Evolutionary conservation across 2,113 vertebrate species (phyloP), one percentile per base, ranked within the genome.

Genomic region (Channa argus): DNA sequence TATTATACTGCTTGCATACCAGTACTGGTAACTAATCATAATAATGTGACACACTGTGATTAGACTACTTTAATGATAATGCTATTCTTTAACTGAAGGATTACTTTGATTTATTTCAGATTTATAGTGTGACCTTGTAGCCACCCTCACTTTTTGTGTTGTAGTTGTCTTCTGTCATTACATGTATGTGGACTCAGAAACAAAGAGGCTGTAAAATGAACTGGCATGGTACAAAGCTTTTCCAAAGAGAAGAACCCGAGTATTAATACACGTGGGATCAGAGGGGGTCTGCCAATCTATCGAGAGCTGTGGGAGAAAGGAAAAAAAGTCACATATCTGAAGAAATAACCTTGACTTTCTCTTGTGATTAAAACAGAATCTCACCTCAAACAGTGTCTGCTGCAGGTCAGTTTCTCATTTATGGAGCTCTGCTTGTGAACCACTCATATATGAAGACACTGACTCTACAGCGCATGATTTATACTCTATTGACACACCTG

Each of bases 281-380:
- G 74, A 86, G 76, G 54, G 50, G 54, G 55, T 70, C 63, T 69
- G 65, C 43, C 39, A 65, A 41, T 53, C 61, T 53, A 66, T 68
- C 52, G 62, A 76, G 59, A 52, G n/a, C 43, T 65, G 46, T 73
- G 43, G 33, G 34, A 63, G 52, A 24, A 24, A 24, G 0, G 7
- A 53, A n/a, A 73, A 58, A 78, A 45, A 34, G 2, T 4, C 2
- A 56, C 49, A 61, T 33, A 73, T 88, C 77, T 73, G 59, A 83
- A 86, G 84, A 90, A 86, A 80, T 82, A 87, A 92, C 91, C 91
- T 92, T 92, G 80, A 46, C 77, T 71, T 85, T 88, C 70, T 81
- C 68, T 86, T 82, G 73, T 59, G 63, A 91, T 88, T 84, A 84
- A 90, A 89, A 53, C 86, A 66, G 71, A 82, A 87, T 80, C 64